phyloP scores from a whole-genome alignment of 2,113 vertebrate species.

The Euleptes europaea region DNA sequence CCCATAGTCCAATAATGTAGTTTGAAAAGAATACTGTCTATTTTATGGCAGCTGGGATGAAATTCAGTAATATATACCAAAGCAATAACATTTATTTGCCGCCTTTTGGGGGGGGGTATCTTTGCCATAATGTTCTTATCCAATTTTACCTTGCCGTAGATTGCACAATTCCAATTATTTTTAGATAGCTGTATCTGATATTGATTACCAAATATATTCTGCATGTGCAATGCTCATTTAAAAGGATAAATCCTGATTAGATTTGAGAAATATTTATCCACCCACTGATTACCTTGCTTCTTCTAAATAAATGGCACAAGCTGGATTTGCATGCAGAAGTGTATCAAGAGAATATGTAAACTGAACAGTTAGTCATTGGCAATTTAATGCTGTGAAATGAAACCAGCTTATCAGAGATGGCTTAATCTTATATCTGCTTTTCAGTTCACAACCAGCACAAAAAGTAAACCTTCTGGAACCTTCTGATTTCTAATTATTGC shows the following conservation, averaged over 20 bases:
- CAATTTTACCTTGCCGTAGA: constrained; percentile 17
- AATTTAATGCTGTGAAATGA: neutral
- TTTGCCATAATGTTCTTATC: constrained; percentile 32
- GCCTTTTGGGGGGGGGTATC: neutral
- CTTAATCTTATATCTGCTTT: neutral
- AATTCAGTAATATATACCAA: neutral
- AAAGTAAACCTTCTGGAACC: neutral
- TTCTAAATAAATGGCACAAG: constrained; percentile 58
- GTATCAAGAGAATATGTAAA: constrained; percentile 48
- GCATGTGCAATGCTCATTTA: constrained; percentile 50
- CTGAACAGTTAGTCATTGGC: constrained; percentile 1
- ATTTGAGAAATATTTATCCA: constrained; percentile 63
- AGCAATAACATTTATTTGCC: constrained; percentile 15
- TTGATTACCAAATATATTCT: constrained; percentile 49
- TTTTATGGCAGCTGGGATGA: constrained; percentile 11
- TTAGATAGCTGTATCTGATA: constrained; percentile 43
- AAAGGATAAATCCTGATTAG: constrained; percentile 59
- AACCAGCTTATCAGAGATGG: neutral
- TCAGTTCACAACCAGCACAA: neutral
- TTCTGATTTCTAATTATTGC: neutral
- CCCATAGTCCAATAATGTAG: neutral
- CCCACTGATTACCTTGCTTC: constrained; percentile 26
- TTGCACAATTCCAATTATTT: constrained; percentile 53
- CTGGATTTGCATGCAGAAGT: constrained; percentile 45
- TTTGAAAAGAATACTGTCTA: constrained; percentile 3